Evolutionary conservation across 64 coral and sea anemone species (phyloP), one percentile per base, ranked within the genome.

Genomic region (Pocillopora verrucosa): DNA sequence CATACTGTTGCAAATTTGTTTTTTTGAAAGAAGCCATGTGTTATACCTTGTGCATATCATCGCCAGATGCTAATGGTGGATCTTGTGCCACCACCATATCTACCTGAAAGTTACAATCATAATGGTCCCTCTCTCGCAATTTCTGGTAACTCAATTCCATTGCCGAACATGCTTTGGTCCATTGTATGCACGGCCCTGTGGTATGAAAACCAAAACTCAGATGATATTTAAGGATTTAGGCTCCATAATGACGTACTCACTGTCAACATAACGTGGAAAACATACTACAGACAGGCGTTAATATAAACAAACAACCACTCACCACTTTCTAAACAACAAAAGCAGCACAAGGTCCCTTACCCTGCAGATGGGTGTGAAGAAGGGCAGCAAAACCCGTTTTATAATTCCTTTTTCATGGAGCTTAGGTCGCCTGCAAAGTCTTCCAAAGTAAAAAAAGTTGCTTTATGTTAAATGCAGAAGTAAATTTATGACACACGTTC

Each of bases 291-390:
- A 51, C 41, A 51, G 11, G 16, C 61, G 2, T 63, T 1, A 4
- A 13, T 63, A 63, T 63, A 63, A 63, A 63, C 61, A 63, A 63
- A 51, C 41, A 51, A 51, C 41, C 0, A 51, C 41, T n/a, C 41
- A 51, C 41, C 41, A 51, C 41, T n/a, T 51, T 7, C 3, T 51
- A 51, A 51, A 51, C 41, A 51, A 51, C 41, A 7, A 51, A 51
- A 51, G 7, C 41, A 51, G 7, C 3, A 51, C 41, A 51, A 51
- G 41, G 41, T 51, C 2, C 58, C 75, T 68, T 80, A 87, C 90
- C 90, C 72, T 76, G 82, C 26, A 87, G n/a, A 25, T 92, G 90
- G 10, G 89, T 77, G 56, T 91, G 89, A 59, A 91, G 72, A 14
- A 86, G 85, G 13, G 80, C 58, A 25, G 90, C 75, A 73, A 92